phyloP scores from a whole-genome alignment of 2,888 invertebrate genomes.

The Clunio marinus region DNA sequence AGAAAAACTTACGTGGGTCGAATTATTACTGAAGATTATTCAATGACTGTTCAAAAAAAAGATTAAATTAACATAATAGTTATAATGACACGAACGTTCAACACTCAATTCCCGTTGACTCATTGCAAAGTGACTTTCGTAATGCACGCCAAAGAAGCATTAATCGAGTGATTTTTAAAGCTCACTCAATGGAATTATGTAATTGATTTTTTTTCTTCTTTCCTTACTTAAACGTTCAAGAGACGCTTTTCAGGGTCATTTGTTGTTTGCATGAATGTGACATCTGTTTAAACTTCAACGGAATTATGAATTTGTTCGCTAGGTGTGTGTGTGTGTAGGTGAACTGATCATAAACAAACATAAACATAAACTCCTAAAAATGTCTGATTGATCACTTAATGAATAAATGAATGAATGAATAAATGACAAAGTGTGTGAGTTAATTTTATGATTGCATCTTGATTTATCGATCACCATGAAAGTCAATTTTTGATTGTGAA shows the following conservation, averaged over 20 bases:
- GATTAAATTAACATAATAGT: slow-evolving; percentile 9
- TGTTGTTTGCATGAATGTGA: neutral
- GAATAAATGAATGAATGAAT: neutral
- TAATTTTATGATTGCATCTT: neutral
- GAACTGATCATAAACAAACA: slow-evolving; percentile 7
- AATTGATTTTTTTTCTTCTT: slow-evolving; percentile 5
- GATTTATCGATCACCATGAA: slow-evolving; percentile 34
- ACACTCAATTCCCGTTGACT: slow-evolving; percentile 11
- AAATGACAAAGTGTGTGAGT: neutral
- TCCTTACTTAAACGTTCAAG: neutral
- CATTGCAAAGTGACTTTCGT: neutral
- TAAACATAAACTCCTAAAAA: neutral
- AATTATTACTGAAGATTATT: slow-evolving; percentile 19
- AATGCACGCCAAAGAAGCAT: slow-evolving; percentile 1
- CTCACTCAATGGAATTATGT: slow-evolving; percentile 2
- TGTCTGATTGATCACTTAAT: neutral
- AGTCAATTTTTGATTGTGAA: no score
- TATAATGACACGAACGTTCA: slow-evolving; percentile 9
- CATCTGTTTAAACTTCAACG: neutral
- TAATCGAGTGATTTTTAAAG: neutral
- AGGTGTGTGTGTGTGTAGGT: neutral
- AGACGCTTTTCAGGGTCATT: slow-evolving; percentile 23
- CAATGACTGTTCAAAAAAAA: slow-evolving; percentile 15
- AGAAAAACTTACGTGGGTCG: slow-evolving; percentile 1
- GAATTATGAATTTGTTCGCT: no score